These are phyloP conservation scores for Reticulitermes lucifugus DNA, from an alignment of 2,888 invertebrate species.

Conservation along the genomic window DNA sequence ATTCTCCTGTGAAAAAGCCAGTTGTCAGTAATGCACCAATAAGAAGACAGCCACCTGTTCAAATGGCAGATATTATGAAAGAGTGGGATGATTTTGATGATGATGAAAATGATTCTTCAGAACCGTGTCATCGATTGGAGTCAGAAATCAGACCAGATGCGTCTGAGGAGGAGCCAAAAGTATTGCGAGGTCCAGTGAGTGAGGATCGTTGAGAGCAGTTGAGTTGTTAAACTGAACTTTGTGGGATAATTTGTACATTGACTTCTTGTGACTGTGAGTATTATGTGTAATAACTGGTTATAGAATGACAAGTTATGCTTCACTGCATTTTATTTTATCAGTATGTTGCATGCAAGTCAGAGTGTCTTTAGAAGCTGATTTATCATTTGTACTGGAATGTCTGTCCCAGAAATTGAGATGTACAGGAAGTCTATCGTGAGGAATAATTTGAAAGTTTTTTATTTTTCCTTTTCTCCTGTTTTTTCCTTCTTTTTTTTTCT, in stretches of 20 bases:
- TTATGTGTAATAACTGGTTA: background rate
- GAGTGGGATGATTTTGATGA: conserved; percentile 52
- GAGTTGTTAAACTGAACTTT: background rate
- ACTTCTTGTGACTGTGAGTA: conserved; percentile 12
- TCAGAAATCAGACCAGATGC: background rate
- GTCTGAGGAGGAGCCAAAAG: background rate
- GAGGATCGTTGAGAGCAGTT: background rate
- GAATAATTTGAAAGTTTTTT: background rate
- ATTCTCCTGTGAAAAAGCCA: background rate
- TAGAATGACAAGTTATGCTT: conserved; percentile 25
- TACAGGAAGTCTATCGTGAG: background rate
- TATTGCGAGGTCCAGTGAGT: conserved; percentile 24
- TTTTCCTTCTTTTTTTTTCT: no score
- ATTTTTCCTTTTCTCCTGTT: background rate
- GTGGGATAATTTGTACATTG: background rate
- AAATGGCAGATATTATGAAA: conserved; percentile 48
- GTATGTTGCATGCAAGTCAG: background rate
- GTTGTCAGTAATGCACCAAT: background rate
- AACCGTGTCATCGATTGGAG: background rate
- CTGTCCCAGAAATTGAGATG: background rate
- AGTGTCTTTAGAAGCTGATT: conserved; percentile 5
- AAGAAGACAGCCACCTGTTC: conserved; percentile 29
- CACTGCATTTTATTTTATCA: conserved; percentile 18
- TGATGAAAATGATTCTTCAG: conserved; percentile 15
- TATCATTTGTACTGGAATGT: background rate